phyloP scores from a whole-genome alignment of 64 coral and sea anemone genomes.

The Actinia equina region DNA sequence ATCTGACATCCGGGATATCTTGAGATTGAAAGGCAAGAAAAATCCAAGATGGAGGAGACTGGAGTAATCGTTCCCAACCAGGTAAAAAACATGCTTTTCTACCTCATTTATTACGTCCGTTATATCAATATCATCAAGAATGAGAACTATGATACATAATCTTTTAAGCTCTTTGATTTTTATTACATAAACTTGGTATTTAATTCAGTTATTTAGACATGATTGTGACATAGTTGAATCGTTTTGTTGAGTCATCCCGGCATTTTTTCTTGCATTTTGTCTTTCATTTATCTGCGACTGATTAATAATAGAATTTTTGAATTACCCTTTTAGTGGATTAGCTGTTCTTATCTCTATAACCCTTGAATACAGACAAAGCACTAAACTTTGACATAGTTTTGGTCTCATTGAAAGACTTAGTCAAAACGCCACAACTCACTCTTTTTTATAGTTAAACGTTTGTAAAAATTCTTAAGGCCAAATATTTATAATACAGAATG shows the following conservation, averaged over 20 bases:
- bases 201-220: background rate
- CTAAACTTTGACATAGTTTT: background rate
- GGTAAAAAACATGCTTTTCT: conserved; percentile 38
- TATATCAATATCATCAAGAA: background rate
- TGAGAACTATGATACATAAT: background rate
- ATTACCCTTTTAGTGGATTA: background rate
- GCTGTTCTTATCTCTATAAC: background rate
- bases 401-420: background rate
- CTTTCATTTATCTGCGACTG: background rate
- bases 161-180: background rate
- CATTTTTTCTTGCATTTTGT: background rate
- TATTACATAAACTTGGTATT: background rate
- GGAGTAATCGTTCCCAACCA: conserved; percentile 75
- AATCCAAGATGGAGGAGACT: conserved; percentile 96
- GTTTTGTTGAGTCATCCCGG: background rate
- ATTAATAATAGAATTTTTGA: background rate
- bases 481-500: no score
- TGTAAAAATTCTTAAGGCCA: no score
- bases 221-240: background rate
- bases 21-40: background rate
- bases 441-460: no score
- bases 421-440: no score
- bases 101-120: background rate
- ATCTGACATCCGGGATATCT: conserved; percentile 44
- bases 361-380: background rate